These are phyloP conservation scores for Vulpes vulpes DNA, from an alignment of 2,113 vertebrate species.

Conservation along the genomic window DNA sequence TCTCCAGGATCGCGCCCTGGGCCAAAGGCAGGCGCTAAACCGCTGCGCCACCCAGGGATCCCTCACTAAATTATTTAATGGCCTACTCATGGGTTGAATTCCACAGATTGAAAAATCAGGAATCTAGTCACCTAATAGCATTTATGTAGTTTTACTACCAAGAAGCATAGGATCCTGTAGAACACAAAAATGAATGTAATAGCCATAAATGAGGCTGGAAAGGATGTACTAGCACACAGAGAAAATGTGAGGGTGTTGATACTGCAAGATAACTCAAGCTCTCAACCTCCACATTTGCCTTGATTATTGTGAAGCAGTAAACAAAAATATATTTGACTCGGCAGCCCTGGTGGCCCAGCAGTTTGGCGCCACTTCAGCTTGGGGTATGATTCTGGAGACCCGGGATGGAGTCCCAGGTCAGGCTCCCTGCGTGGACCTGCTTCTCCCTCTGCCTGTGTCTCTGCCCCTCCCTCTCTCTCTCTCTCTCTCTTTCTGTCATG, in stretches of 20 bases:
- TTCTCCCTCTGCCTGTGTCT: no score
- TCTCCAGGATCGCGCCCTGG: no score
- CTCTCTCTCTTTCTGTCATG: no score
- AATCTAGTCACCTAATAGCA: neutral
- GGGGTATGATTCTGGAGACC: no score
- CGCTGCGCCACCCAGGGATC: no score
- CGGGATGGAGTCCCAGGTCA: no score
- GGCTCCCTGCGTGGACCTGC: no score
- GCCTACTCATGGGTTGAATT: neutral
- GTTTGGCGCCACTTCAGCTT: no score
- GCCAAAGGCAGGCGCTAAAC: no score
- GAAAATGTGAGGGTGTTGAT: neutral
- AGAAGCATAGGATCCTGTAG: neutral
- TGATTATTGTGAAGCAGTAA: neutral
- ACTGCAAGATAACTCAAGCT: neutral
- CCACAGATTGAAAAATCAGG: neutral
- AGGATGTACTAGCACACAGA: neutral
- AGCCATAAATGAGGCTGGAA: neutral
- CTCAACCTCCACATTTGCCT: neutral
- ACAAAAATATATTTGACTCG: neutral
- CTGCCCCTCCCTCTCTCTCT: no score
- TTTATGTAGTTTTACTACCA: neutral
- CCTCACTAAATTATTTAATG: neutral
- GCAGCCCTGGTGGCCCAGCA: no score
- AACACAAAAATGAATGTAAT: neutral